phyloP scores from a whole-genome alignment of 1,140 invertebrate species.

The Tetranychus cinnabarinus region DNA sequence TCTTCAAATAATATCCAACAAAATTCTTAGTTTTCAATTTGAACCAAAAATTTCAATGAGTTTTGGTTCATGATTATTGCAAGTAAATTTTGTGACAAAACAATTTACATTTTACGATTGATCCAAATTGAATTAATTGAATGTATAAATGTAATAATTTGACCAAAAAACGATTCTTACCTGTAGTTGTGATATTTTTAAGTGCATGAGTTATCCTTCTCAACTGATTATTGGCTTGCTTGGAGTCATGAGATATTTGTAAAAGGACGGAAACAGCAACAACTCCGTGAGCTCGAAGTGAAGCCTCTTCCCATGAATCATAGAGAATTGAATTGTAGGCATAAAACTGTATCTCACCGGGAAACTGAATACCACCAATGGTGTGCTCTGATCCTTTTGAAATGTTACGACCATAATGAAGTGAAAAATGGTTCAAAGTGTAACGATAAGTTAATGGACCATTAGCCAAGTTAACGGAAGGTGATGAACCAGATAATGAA shows the following conservation, averaged over 20 bases:
- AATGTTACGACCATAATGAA: slow-evolving; percentile 57
- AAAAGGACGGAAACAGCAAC: slow-evolving; percentile 66
- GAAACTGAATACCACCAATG: slow-evolving; percentile 73
- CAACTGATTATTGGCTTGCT: slow-evolving; percentile 1
- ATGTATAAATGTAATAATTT: not conserved
- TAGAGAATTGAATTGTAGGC: slow-evolving; percentile 92
- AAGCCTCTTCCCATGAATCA: slow-evolving; percentile 79
- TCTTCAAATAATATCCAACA: no score
- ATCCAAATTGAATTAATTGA: no score
- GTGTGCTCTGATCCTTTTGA: slow-evolving; percentile 61
- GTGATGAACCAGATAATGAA: not conserved
- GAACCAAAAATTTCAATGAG: no score
- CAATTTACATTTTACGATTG: no score
- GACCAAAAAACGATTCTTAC: not conserved
- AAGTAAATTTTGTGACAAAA: no score
- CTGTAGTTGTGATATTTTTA: slow-evolving; percentile 8
- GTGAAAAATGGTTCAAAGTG: slow-evolving; percentile 77
- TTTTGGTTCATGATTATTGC: no score
- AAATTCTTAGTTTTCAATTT: no score
- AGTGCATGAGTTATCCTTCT: slow-evolving; percentile 5
- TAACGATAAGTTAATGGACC: slow-evolving; percentile 85
- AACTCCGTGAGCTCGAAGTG: slow-evolving; percentile 55
- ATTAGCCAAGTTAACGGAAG: not conserved
- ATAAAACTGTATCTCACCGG: slow-evolving; percentile 81
- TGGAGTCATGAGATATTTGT: not conserved